phyloP scores from a whole-genome alignment of 2,113 vertebrate species.

The Crotalus viridis region DNA sequence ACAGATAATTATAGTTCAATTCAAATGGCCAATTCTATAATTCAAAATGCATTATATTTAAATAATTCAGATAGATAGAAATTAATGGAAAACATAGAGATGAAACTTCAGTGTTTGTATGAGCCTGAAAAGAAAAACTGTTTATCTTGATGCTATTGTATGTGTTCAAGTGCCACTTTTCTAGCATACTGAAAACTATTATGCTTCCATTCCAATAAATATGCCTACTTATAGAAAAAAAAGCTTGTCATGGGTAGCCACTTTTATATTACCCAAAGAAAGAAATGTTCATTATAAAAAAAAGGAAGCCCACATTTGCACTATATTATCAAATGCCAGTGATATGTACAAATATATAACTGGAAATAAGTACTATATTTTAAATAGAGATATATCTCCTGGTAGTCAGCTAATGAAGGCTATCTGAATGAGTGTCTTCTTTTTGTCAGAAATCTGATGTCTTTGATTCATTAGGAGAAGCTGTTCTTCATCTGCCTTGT shows the following conservation, averaged over 20 bases:
- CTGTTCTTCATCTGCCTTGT: neutral
- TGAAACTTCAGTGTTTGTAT: conserved; percentile 7
- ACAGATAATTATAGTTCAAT: conserved; percentile 44
- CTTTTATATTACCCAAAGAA: neutral
- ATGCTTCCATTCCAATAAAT: neutral
- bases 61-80: conserved; percentile 24
- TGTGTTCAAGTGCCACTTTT: neutral
- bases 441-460: neutral
- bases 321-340: neutral
- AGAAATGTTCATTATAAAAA: neutral
- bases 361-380: neutral
- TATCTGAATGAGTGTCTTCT: neutral
- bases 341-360: neutral
- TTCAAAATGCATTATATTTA: conserved; percentile 29
- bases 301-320: neutral
- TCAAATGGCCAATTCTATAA: conserved; percentile 45
- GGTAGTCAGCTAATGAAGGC: neutral
- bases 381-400: neutral
- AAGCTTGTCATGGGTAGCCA: neutral
- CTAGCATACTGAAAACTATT: neutral
- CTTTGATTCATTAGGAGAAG: neutral
- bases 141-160: neutral
- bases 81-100: conserved; percentile 13
- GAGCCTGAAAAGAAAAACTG: neutral
- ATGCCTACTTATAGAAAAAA: neutral